A percentile compares a stretch with the other conserved stretches of the same genome.
Evolutionary conservation across 1,140 invertebrate genomes (phyloP).

Genomic region (Calephelis nemesis): DNA sequence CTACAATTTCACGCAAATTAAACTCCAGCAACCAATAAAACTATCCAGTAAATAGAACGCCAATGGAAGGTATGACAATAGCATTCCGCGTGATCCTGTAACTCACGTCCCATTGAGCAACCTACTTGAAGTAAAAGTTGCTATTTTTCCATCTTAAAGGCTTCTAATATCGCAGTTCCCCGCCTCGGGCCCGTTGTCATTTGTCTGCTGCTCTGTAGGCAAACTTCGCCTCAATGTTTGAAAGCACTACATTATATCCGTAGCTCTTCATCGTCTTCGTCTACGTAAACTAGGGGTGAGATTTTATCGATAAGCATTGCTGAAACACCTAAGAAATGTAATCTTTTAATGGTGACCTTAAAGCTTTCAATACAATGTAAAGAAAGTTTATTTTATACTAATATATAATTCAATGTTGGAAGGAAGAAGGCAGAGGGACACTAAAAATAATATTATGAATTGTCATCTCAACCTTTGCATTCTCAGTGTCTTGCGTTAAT

Average conservation of each 20-base stretch:
- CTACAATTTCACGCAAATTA: background rate
- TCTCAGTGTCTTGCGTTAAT: too few relatives aligned
- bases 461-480: too few relatives aligned
- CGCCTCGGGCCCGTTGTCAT: constrained; percentile 66
- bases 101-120: constrained; percentile 34
- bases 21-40: too few relatives aligned
- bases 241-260: constrained; percentile 73
- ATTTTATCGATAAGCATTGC: constrained; percentile 31
- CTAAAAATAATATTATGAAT: too few relatives aligned
- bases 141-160: constrained; percentile 74
- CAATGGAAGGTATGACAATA: constrained; percentile 4
- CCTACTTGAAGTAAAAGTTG: constrained; percentile 60
- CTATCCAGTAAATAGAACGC: too few relatives aligned
- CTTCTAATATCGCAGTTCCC: constrained; percentile 67
- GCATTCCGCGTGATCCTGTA: constrained; percentile 22
- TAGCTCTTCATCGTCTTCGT: constrained; percentile 58
- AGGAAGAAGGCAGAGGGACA: too few relatives aligned
- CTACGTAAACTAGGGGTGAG: constrained; percentile 31
- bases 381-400: too few relatives aligned
- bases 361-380: too few relatives aligned
- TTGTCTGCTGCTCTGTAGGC: constrained; percentile 66
- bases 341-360: too few relatives aligned
- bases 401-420: too few relatives aligned
- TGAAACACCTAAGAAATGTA: background rate
- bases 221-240: constrained; percentile 71